Evolutionary conservation across 2,113 vertebrate species (phyloP).

Genomic region (Actenoides lindsayi): DNA sequence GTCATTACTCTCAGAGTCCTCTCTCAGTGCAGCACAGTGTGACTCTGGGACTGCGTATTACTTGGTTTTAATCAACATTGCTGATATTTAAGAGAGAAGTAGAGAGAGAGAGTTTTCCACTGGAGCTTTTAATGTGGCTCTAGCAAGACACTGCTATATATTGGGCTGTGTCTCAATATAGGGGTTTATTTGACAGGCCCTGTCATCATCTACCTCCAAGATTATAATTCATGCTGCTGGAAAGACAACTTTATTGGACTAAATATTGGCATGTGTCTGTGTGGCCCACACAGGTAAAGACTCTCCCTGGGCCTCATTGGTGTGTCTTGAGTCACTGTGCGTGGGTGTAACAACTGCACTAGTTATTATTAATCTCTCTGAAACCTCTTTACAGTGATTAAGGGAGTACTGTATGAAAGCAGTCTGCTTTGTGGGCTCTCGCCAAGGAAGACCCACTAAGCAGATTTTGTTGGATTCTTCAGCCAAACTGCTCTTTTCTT

Average conservation of each 20-base stretch:
- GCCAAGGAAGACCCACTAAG: slow-evolving; percentile 54
- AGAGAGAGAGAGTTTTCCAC: not conserved
- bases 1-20: not conserved
- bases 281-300: slow-evolving; percentile 57
- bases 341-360: slow-evolving; percentile 46
- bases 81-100: not conserved
- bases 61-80: slow-evolving; percentile 14
- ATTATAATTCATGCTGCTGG: slow-evolving; percentile 49
- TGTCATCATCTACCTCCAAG: slow-evolving; percentile 39
- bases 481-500: slow-evolving; percentile 69
- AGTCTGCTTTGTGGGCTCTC: slow-evolving; percentile 37
- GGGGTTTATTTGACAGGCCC: slow-evolving; percentile 10
- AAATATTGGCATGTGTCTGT: slow-evolving; percentile 51
- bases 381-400: slow-evolving; percentile 63
- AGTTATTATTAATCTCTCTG: slow-evolving; percentile 67
- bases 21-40: not conserved
- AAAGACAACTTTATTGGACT: slow-evolving; percentile 52
- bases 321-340: slow-evolving; percentile 35
- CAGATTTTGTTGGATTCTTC: slow-evolving; percentile 60
- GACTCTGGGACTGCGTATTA: not conserved
- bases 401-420: slow-evolving; percentile 42
- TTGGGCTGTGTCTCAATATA: not conserved
- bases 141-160: not conserved
- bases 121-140: slow-evolving; percentile 9
- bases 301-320: not conserved